Evolutionary conservation across 2,113 vertebrate species (phyloP), one percentile per base, ranked within the genome.

Genomic region (Mesembrinibis cayennensis): DNA sequence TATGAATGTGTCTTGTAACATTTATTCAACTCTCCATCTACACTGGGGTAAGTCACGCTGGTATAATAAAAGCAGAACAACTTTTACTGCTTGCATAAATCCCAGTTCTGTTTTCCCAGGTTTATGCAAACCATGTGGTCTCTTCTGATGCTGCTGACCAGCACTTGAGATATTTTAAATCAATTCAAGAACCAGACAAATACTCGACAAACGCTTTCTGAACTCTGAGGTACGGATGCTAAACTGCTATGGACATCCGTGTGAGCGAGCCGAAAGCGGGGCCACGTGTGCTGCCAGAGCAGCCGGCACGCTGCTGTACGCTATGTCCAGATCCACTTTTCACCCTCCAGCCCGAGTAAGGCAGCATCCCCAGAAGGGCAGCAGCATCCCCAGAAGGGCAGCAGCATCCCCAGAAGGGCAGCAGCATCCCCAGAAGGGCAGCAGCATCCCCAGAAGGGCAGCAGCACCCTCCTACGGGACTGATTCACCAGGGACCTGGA

Each of bases 201-300:
- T 6, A 66, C 8, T 29, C 22, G 16, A 26, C 17, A 36, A 73
- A 34, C 21, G 29, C 61, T 36, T 42, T 40, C 38, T 42, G 40
- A 85, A 56, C 62, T 13, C 56, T 21, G 18, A 76, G 32, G 10
- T 13, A 19, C 44, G 29, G 73, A 42, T 8, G 16, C 58, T 53
- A 3, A 58, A 58, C 19, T 10, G 42, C 17, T 26, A 34, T 7
- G 5, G 63, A 65, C 26, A 71, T 23, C 23, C 53, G 12, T 1
- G 13, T 2, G 8, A 71, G 25, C 3, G 5, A 27, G 40, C n/a
- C 0, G 0, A 38, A 47, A 21, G 30, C 30, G 7, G 5, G 23
- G 13, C 59, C 9, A 9, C 14, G 5, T 0, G 0, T 6, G 36
- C 16, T 4, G 3, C 71, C 32, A 2, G n/a, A 13, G n/a, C 45